A percentile compares a stretch with the other conserved stretches of the same genome.
These are phyloP conservation scores for Cataglyphis altisquamis DNA, from an alignment of 2,888 invertebrate genomes.

Conservation along the genomic window DNA sequence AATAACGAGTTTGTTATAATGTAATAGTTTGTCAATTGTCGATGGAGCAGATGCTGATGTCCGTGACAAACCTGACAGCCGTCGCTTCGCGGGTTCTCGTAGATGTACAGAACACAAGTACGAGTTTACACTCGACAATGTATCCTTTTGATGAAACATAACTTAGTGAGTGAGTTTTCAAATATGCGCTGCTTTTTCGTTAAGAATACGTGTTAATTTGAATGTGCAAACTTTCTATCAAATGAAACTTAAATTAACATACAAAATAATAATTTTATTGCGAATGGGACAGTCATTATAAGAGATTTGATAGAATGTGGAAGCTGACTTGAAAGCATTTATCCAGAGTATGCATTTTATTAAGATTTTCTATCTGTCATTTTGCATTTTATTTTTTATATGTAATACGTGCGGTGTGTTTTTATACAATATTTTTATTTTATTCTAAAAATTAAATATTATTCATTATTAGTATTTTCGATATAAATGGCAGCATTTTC, in stretches of 20 bases:
- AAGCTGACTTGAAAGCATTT: neutral
- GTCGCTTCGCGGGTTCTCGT: conserved; percentile 79
- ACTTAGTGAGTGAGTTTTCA: neutral
- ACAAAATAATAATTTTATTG: neutral
- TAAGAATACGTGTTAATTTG: neutral
- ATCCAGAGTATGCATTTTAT: neutral
- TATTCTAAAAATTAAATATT: neutral
- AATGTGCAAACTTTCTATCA: neutral
- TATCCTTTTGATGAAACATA: conserved; percentile 37
- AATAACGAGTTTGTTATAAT: conserved; percentile 61
- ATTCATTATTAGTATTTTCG: neutral
- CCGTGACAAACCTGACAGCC: conserved; percentile 77
- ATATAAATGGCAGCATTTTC: neutral
- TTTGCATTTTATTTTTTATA: conserved; percentile 1
- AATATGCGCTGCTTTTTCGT: neutral
- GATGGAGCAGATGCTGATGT: conserved; percentile 52
- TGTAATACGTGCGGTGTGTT: neutral
- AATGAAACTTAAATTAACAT: neutral
- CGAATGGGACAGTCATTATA: neutral
- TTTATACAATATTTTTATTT: conserved; percentile 26
- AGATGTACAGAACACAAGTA: conserved; percentile 16
- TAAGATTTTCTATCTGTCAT: neutral
- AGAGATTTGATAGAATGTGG: neutral
- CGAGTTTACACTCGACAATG: conserved; percentile 31
- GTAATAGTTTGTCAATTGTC: conserved; percentile 65